Percentiles rank a stretch among this genome's conserved stretches.
Conservation (phyloP, 2,888 invertebrate species). For the Chelonus formosanus region DNA sequence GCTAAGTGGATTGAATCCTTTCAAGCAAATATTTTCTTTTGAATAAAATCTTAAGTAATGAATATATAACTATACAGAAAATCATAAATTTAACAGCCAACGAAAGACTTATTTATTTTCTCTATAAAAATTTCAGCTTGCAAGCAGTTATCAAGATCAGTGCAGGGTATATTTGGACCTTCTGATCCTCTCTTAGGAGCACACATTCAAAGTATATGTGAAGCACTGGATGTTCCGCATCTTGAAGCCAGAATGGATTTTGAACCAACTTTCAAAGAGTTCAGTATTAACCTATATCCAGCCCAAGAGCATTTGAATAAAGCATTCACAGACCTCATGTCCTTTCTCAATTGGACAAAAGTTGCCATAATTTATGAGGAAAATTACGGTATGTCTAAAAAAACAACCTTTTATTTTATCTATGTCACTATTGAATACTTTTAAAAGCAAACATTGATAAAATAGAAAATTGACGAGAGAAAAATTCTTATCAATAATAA, state of each 20-base stretch:
- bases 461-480: background rate
- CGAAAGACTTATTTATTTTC: no score
- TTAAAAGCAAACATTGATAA: no score
- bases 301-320: conserved; percentile 82
- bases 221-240: conserved; percentile 89
- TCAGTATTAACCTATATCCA: conserved; percentile 90
- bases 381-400: conserved; percentile 76
- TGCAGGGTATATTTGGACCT: conserved; percentile 88
- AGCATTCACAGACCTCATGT: conserved; percentile 86
- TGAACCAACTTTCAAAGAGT: conserved; percentile 73
- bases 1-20: no score
- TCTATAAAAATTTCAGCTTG: conserved; percentile 72
- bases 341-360: conserved; percentile 90
- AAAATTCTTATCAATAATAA: background rate
- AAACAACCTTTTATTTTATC: no score
- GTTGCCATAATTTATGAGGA: conserved; percentile 95
- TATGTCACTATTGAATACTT: no score
- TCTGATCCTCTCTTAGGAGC: conserved; percentile 83
- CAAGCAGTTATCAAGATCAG: conserved; percentile 82
- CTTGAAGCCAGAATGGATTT: conserved; percentile 79
- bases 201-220: conserved; percentile 89
- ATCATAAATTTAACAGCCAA: background rate
- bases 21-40: conserved; percentile 4
- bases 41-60: conserved; percentile 26
- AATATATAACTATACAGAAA: background rate